Base-by-base conservation (phyloP, 2,113 vertebrate species). In the Fukomys damarensis region DNA sequence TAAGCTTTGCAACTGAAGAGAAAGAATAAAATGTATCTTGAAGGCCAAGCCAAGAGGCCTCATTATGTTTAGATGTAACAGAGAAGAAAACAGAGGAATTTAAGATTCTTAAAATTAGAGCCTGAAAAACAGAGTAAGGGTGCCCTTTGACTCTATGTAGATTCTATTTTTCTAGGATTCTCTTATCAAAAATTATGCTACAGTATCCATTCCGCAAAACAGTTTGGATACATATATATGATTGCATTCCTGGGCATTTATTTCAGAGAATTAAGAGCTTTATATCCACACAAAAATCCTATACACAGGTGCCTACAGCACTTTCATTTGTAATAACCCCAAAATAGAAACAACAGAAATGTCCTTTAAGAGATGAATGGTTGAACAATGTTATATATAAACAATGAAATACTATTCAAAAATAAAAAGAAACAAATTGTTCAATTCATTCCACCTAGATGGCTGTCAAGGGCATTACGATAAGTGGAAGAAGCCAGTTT, bases 21-120 rank as follows among this genome's bases (percentile, higher is more conserved):
- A 89, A 89, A 70, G 26, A 95, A 88, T 46, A 32, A 74, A 92
- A 92, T 52, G 35, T 24, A 79, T 85, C 79, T 68, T 86, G 28
- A 59, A 79, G 43, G 30, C 54, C 81, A 88, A 88, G 16, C 41
- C 63, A 87, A 41, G n/a, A 76, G 32, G 24, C 32, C 22, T 63
- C 91, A 26, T 46, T 95, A 52, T 52, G 7, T 85, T 66, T 38
- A 68, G 30, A 46, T 65, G 49, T 58, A 77, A 84, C 46, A 85
- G 4, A 38, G 1, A 7, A 87, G 46, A 81, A 89, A 96, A 84
- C 0, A 79, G 2, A 54, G 10, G 6, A 59, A 68, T 65, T 26
- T 30, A 30, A 58, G 7, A 61, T 56, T 81, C 66, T 43, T 10
- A 86, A 35, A 1, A 59, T 84, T 16, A 12, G 11, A 32, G n/a